A percentile compares a stretch with the other conserved stretches of the same genome.
Conservation (phyloP, 2,113 vertebrate genomes). For the Mandrillus leucophaeus region DNA sequence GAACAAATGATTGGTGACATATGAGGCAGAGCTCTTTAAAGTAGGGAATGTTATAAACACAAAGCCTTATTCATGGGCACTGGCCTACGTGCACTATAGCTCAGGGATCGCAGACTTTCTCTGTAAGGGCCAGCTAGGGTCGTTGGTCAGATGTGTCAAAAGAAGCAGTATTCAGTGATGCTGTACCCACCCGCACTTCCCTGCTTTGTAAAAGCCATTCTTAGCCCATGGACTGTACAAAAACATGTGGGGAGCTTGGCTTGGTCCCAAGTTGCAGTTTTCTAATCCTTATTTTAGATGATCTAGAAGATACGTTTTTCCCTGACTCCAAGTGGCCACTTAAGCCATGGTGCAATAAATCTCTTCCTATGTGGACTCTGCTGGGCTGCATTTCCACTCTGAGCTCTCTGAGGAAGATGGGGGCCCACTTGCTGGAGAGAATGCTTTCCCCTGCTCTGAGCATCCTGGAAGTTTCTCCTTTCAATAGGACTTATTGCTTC, state of each 20-base stretch:
- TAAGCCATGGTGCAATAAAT: neutral
- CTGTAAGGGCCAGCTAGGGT: neutral
- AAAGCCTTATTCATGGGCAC: accelerated
- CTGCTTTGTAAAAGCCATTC: neutral
- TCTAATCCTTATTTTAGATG: neutral
- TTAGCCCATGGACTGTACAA: neutral
- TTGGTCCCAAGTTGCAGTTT: neutral
- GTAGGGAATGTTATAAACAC: accelerated
- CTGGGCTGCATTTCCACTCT: accelerated
- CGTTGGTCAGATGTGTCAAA: accelerated
- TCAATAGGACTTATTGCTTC: accelerated
- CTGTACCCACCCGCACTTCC: neutral
- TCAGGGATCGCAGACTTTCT: neutral
- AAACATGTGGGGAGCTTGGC: neutral
- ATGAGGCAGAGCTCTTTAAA: neutral
- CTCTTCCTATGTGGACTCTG: neutral
- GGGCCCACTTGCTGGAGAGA: accelerated
- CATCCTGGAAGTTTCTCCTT: neutral
- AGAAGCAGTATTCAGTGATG: neutral
- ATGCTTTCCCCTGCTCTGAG: accelerated
- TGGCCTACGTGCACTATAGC: neutral
- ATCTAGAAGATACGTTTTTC: neutral
- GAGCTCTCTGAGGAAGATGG: neutral
- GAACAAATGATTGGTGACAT: accelerated
- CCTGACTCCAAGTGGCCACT: neutral